Evolutionary conservation across 2,888 invertebrate genomes (phyloP).

Genomic region (Hyposoter didymator): DNA sequence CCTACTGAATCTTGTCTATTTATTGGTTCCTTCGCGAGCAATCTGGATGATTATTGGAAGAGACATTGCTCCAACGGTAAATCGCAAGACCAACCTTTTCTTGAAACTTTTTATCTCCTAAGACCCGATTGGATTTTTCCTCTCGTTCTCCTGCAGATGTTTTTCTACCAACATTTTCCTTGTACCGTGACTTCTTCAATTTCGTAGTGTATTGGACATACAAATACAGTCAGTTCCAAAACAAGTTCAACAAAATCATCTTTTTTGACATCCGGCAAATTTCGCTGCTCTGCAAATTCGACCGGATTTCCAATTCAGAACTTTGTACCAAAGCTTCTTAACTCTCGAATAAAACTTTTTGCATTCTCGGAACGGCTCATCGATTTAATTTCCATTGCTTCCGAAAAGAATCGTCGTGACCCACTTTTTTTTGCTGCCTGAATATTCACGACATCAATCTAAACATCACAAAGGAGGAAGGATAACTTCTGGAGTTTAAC

Average conservation of each 20-base stretch:
- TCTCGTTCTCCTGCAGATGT: slow-evolving; percentile 54
- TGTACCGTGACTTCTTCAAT: slow-evolving; percentile 8
- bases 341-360: not conserved
- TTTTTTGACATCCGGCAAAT: not conserved
- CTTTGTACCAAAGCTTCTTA: not conserved
- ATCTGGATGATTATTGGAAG: slow-evolving; percentile 78
- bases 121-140: slow-evolving; percentile 76
- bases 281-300: not conserved
- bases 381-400: not conserved
- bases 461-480: too few relatives aligned
- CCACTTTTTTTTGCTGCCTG: not conserved
- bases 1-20: slow-evolving; percentile 78
- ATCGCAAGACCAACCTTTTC: slow-evolving; percentile 64
- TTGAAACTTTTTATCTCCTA: slow-evolving; percentile 61
- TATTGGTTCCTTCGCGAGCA: slow-evolving; percentile 77
- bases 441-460: too few relatives aligned
- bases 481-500: too few relatives aligned
- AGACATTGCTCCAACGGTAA: slow-evolving; percentile 74
- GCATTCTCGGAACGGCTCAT: not conserved
- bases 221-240: not conserved
- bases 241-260: not conserved
- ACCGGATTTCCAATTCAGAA: not conserved
- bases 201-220: not conserved
- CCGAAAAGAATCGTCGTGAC: not conserved
- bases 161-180: slow-evolving; percentile 47